A percentile compares a stretch with the other conserved stretches of the same genome.
phyloP scores from a whole-genome alignment of 2,113 vertebrate species.

The Dermatemys mawii region DNA sequence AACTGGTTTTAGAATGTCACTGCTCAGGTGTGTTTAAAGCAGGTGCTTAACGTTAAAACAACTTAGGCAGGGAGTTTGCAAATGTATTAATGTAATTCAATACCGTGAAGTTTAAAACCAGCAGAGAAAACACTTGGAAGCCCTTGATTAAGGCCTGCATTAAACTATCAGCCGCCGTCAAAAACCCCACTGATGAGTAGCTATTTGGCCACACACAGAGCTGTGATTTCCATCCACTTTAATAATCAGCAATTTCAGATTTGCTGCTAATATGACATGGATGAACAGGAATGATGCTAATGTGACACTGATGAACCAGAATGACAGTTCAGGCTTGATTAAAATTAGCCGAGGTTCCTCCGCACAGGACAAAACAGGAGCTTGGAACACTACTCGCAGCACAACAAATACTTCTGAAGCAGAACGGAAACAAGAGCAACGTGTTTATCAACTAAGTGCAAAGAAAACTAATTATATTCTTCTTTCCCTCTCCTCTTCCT shows the following conservation, averaged over 20 bases:
- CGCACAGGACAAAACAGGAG: slow-evolving; percentile 39
- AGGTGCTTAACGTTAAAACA: background rate
- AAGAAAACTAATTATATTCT: slow-evolving; percentile 24
- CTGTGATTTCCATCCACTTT: slow-evolving; percentile 87
- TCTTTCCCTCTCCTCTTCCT: background rate
- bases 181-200: slow-evolving; percentile 78
- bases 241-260: slow-evolving; percentile 89
- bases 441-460: slow-evolving; percentile 32
- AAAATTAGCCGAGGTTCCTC: slow-evolving; percentile 85
- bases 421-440: slow-evolving; percentile 43
- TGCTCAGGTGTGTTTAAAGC: background rate
- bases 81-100: slow-evolving; percentile 42
- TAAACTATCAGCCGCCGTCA: slow-evolving; percentile 76
- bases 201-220: slow-evolving; percentile 83
- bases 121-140: slow-evolving; percentile 59
- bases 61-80: background rate
- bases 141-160: slow-evolving; percentile 77
- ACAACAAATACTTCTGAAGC: slow-evolving; percentile 13
- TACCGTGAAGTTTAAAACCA: slow-evolving; percentile 31
- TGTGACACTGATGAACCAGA: slow-evolving; percentile 85
- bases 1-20: background rate
- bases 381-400: background rate
- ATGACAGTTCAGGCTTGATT: slow-evolving; percentile 88
- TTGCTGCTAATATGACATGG: slow-evolving; percentile 88
- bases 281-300: slow-evolving; percentile 86